Conservation (phyloP, 2,113 vertebrate genomes). For the Pavo muticus region DNA sequence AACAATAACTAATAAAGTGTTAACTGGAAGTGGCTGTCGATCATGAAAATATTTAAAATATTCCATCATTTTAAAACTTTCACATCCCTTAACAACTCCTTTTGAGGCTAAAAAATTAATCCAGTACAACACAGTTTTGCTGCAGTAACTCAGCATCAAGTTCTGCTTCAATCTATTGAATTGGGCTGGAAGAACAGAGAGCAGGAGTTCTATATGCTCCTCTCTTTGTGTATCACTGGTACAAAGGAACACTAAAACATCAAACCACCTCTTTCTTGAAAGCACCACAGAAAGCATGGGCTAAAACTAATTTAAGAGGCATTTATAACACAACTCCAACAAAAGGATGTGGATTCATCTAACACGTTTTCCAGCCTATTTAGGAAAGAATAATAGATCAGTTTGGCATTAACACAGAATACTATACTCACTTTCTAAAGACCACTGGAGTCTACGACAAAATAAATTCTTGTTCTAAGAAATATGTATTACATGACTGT, state of each 20-base stretch:
- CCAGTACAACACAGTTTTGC: not conserved
- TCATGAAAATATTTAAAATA: not conserved
- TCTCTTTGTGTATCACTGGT: not conserved
- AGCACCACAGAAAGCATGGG: not conserved
- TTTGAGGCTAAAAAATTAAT: not conserved
- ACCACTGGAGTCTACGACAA: not conserved
- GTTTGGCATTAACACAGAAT: not conserved
- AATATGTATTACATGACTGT: not conserved
- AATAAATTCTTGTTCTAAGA: not conserved
- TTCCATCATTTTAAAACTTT: not conserved
- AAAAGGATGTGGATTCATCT: not conserved
- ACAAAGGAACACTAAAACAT: not conserved
- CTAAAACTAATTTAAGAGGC: not conserved
- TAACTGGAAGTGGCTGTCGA: not conserved
- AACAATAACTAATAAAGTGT: not conserved
- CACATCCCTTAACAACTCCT: not conserved
- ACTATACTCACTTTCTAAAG: not conserved
- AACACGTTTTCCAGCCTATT: not conserved
- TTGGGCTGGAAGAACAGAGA: not conserved
- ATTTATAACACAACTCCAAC: not conserved
- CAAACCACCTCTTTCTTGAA: not conserved
- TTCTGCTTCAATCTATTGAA: not conserved
- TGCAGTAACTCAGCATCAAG: not conserved
- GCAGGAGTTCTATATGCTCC: not conserved
- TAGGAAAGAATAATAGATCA: not conserved